Conservation (phyloP, 2,888 invertebrate species). For the Fabriciana adippe region DNA sequence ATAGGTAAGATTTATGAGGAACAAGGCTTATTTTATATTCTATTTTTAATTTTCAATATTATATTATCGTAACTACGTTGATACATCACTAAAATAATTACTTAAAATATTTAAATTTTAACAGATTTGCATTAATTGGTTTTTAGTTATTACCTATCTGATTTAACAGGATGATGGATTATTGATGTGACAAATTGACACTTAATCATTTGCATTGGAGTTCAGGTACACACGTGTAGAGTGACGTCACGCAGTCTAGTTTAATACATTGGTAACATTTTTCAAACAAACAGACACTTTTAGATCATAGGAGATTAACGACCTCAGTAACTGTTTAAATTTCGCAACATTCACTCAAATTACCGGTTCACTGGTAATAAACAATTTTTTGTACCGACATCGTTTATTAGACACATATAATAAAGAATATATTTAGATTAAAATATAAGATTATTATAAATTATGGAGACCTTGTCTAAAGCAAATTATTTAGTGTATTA, state of each 20-base stretch:
- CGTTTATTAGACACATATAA: constrained; percentile 30
- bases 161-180: not conserved
- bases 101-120: not conserved
- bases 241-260: constrained; percentile 11
- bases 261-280: constrained; percentile 15
- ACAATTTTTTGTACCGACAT: constrained; percentile 49
- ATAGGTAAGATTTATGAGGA: not conserved
- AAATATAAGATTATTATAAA: constrained; percentile 27
- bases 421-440: constrained; percentile 25
- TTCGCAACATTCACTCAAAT: constrained; percentile 59
- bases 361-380: constrained; percentile 61
- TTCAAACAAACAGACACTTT: constrained; percentile 58
- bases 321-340: constrained; percentile 64
- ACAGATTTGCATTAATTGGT: not conserved
- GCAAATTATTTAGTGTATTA: constrained; percentile 2
- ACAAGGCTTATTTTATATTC: not conserved
- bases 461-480: constrained; percentile 13
- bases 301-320: constrained; percentile 70
- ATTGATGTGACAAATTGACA: constrained; percentile 1
- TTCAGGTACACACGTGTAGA: not conserved
- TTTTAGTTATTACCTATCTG: not conserved
- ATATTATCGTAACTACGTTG: too few relatives aligned
- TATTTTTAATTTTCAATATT: too few relatives aligned
- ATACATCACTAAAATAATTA: too few relatives aligned
- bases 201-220: not conserved